phyloP scores from a whole-genome alignment of 2,113 vertebrate species.

The Xenus cinereus region DNA sequence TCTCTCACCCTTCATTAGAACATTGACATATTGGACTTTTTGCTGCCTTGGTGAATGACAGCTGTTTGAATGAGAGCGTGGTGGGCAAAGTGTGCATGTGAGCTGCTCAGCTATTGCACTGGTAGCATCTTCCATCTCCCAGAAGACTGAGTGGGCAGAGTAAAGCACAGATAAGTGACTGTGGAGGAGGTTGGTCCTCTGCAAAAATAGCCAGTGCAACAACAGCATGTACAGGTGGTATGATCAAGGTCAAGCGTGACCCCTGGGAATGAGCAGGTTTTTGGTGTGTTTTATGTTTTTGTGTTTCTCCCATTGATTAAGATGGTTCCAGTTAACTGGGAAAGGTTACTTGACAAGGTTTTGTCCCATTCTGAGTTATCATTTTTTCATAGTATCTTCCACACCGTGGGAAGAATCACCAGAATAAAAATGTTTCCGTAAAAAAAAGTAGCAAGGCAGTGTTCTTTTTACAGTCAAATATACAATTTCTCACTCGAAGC shows the following conservation, averaged over 20 bases:
- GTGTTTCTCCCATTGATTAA: not conserved
- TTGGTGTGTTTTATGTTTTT: not conserved
- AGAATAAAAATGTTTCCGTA: not conserved
- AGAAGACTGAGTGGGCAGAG: not conserved
- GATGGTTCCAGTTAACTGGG: not conserved
- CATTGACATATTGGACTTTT: rapidly evolving
- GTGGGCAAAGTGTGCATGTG: not conserved
- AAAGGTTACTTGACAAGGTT: not conserved
- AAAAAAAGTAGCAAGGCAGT: not conserved
- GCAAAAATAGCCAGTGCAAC: not conserved
- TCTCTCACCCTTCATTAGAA: not conserved
- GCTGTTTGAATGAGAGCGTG: not conserved
- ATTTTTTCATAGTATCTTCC: not conserved
- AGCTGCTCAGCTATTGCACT: not conserved
- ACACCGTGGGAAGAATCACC: not conserved
- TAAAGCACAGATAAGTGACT: not conserved
- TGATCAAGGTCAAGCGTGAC: not conserved
- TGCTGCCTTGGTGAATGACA: not conserved
- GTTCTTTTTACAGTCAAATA: not conserved
- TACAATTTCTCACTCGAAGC: not conserved
- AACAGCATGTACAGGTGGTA: not conserved
- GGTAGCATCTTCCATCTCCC: not conserved
- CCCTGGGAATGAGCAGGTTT: rapidly evolving
- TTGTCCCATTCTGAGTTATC: not conserved
- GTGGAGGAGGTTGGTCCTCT: not conserved